These are phyloP conservation scores for Cochlearius cochlearius DNA, from an alignment of 2,113 vertebrate genomes.

Conservation along the genomic window DNA sequence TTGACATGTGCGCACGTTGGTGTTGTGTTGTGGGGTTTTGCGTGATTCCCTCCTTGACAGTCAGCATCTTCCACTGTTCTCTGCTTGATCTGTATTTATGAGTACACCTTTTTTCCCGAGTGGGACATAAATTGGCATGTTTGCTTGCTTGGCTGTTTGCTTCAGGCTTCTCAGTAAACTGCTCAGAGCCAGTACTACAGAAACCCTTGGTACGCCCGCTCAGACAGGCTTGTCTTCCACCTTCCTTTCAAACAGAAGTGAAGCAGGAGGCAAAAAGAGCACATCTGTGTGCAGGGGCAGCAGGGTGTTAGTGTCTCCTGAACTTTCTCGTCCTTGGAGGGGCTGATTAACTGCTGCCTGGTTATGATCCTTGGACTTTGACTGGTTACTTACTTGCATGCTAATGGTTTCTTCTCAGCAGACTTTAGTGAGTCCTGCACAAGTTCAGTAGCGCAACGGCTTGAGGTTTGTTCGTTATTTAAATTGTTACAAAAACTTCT, in stretches of 20 bases:
- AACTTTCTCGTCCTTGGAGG: background rate
- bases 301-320: background rate
- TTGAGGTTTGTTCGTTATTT: background rate
- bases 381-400: background rate
- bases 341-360: background rate
- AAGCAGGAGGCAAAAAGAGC: background rate
- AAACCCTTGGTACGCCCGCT: background rate
- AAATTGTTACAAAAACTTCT: background rate
- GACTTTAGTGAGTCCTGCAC: background rate
- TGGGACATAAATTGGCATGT: rapidly evolving
- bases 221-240: background rate
- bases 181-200: background rate
- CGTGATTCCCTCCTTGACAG: background rate
- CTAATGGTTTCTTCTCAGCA: background rate
- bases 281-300: background rate
- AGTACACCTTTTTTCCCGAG: background rate
- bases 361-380: background rate
- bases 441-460: background rate
- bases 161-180: background rate
- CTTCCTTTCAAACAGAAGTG: background rate
- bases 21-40: background rate
- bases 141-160: background rate
- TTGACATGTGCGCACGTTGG: rapidly evolving
- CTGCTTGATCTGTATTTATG: background rate
- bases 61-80: background rate